phyloP scores from a whole-genome alignment of 37 sponge, comb jelly and placozoan species.

The Theonella swinhoei region DNA sequence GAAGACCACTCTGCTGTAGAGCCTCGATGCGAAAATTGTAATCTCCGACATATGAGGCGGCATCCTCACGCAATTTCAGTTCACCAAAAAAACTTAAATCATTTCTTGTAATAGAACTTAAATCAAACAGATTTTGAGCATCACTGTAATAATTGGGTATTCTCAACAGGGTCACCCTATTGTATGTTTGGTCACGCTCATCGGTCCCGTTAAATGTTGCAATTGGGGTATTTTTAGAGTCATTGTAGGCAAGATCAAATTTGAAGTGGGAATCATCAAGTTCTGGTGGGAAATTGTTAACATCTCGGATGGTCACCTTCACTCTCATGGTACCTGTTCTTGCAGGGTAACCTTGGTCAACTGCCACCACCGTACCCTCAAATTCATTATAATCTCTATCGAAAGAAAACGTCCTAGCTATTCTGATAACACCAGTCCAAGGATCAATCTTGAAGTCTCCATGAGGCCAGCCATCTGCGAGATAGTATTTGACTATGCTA shows the following conservation, averaged over 20 bases:
- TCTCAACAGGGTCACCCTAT: neutral
- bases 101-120: neutral
- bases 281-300: conserved; percentile 54
- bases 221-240: neutral
- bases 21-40: conserved; percentile 44
- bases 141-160: conserved; percentile 47
- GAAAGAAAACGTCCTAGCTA: neutral
- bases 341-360: conserved; percentile 46
- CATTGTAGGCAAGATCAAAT: neutral
- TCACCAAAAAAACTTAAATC: neutral
- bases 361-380: conserved; percentile 23
- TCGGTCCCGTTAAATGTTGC: conserved; percentile 18
- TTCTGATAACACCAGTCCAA: conserved; percentile 44
- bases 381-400: neutral
- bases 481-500: conserved; percentile 33
- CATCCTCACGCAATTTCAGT: neutral
- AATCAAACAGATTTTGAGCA: conserved; percentile 1
- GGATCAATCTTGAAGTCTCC: conserved; percentile 39
- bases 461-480: conserved; percentile 15
- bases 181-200: conserved; percentile 10
- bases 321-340: neutral
- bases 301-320: conserved; percentile 26
- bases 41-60: neutral
- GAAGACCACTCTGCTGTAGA: neutral
- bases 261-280: conserved; percentile 16